These are phyloP conservation scores for Cantharis flavilabris DNA, from an alignment of 2,888 invertebrate species.

Conservation along the genomic window DNA sequence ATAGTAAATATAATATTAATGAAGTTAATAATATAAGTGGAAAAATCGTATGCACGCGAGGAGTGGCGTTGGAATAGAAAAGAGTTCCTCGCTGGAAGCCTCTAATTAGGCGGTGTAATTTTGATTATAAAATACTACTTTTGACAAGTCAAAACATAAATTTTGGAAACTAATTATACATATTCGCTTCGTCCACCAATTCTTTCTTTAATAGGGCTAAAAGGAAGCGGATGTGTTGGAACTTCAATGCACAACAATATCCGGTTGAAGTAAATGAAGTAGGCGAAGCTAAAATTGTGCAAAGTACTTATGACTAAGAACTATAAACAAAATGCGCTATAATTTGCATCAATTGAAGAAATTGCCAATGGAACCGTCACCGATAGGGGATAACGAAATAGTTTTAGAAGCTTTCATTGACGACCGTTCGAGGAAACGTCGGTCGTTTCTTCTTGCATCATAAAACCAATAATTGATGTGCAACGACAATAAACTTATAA, in stretches of 20 bases:
- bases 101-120: not conserved
- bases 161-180: not conserved
- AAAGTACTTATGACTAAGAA: not conserved
- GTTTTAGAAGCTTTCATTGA: not conserved
- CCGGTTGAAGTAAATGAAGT: not conserved
- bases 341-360: not conserved
- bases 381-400: not conserved
- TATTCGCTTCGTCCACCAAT: not conserved
- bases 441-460: not conserved
- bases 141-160: not conserved
- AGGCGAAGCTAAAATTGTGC: not conserved
- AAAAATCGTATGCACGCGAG: no score
- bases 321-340: not conserved
- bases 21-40: no score
- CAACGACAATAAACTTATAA: conserved; percentile 7
- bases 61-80: not conserved
- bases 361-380: not conserved
- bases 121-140: not conserved
- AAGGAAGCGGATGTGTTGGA: conserved; percentile 1
- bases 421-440: not conserved
- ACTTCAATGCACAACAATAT: not conserved
- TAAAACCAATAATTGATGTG: not conserved
- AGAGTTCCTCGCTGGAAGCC: not conserved
- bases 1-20: no score
- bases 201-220: not conserved